Percentiles rank a stretch among this genome's conserved stretches.
These are phyloP conservation scores for Drosophila erecta DNA, from an alignment of 1,140 invertebrate genomes.

Conservation along the genomic window DNA sequence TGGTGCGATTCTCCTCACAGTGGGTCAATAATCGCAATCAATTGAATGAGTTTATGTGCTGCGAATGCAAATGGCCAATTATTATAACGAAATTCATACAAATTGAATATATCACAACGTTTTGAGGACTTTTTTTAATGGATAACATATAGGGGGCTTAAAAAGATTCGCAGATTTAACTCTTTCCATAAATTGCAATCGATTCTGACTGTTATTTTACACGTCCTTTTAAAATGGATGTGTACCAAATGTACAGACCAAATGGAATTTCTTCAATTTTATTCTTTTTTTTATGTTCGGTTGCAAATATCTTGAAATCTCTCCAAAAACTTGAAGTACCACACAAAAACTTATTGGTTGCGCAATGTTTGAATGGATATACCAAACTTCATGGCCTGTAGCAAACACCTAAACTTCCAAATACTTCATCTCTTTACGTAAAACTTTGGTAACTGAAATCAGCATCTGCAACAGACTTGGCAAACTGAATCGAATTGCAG, in stretches of 20 bases:
- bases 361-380: too few species aligned
- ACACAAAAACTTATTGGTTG: too few species aligned
- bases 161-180: slow-evolving; percentile 1
- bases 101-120: slow-evolving; percentile 6
- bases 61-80: slow-evolving; percentile 29
- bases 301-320: neutral
- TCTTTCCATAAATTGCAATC: neutral
- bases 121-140: slow-evolving; percentile 19
- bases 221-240: too few species aligned
- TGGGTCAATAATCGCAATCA: slow-evolving; percentile 56
- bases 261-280: too few species aligned
- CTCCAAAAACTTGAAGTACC: neutral
- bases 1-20: slow-evolving; percentile 35
- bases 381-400: too few species aligned
- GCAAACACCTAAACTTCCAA: too few species aligned
- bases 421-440: neutral
- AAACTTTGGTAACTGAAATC: neutral
- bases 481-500: neutral
- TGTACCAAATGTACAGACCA: too few species aligned
- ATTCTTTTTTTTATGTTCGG: too few species aligned
- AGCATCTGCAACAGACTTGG: neutral
- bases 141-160: neutral
- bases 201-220: neutral
- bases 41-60: slow-evolving; percentile 47
- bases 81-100: slow-evolving; percentile 15